phyloP scores from a whole-genome alignment of 2,888 invertebrate genomes.

The Oligia latruncula region DNA sequence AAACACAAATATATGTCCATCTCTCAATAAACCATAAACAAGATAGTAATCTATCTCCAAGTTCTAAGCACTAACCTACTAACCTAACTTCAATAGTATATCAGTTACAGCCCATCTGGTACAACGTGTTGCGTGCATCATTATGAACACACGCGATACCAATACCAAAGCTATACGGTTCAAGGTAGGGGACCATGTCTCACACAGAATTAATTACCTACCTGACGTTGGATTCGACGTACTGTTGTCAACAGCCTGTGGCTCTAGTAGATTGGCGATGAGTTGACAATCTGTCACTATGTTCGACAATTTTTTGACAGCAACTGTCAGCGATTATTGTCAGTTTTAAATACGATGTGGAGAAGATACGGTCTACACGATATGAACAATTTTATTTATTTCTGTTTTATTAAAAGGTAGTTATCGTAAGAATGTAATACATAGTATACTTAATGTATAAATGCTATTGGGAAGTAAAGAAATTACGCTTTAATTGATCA shows the following conservation, averaged over 20 bases:
- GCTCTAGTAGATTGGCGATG: conserved; percentile 21
- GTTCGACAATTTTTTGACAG: conserved; percentile 34
- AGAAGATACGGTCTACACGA: conserved; percentile 11
- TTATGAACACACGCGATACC: conserved; percentile 35
- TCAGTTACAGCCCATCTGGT: conserved; percentile 32
- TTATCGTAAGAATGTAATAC: neutral
- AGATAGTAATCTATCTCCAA: neutral
- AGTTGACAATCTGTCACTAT: conserved; percentile 37
- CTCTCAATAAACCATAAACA: neutral
- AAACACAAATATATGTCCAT: neutral
- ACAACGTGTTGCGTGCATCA: conserved; percentile 31
- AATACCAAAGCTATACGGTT: conserved; percentile 6
- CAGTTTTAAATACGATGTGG: conserved; percentile 3
- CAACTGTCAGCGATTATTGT: conserved; percentile 22
- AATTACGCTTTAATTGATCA: conserved; percentile 3
- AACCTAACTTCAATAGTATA: conserved; percentile 23
- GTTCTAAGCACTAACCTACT: conserved; percentile 11
- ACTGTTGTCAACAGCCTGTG: conserved; percentile 29
- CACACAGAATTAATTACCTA: conserved; percentile 36
- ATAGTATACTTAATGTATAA: neutral
- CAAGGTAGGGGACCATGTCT: conserved; percentile 17
- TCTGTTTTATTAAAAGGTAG: no score
- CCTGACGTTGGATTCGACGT: conserved; percentile 9
- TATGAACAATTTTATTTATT: neutral
- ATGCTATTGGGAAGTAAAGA: neutral